Base-by-base conservation (phyloP, 2,888 invertebrate genomes). In the Byasa hedistus region DNA sequence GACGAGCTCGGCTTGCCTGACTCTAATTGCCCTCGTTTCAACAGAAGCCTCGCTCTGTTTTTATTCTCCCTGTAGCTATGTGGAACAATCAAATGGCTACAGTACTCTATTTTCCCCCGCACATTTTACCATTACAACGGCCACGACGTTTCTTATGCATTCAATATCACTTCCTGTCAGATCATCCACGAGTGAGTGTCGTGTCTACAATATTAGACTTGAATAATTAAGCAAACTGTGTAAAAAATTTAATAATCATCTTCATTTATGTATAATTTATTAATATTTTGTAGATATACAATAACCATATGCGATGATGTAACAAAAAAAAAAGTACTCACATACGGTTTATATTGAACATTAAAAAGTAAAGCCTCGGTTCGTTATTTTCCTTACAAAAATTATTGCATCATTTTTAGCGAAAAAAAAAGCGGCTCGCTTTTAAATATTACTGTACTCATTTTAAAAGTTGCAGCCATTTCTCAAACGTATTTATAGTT, bases 11-110 rank as follows among this genome's bases (percentile, higher is more conserved):
- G 67, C 24, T 66, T 61, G 61, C 52, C 54, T 55, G 62, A 44
- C 55, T 66, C 66, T 66, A 66, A 66, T 66, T 66, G 66, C 66
- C 62, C 61, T 23, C 61, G 58, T 66, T 66, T 66, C 66, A 48
- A 62, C 66, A 58, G 54, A 66, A 44, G 61, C n/a, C 58, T 62
- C 48, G 52, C 24, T 61, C 57, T 57, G 36, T 62, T 58, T 65
- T 66, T 62, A 58, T 62, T 66, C 54, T 58, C 61, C 61, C 61
- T 22, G 65, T 62, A 52, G 66, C 61, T 59, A 36, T 55, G 32
- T 58, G 52, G 61, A 57, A 57, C 61, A 66, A 66, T 66, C 65
- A 54, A 61, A 66, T 51, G 60, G 56, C 44, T 60, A 60, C 65
- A 60, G 56, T 60, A 65, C 65, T 24, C 60, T 60, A 55, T 57